Base-by-base conservation (phyloP, 2,888 invertebrate species). In the Philonicus albiceps region DNA sequence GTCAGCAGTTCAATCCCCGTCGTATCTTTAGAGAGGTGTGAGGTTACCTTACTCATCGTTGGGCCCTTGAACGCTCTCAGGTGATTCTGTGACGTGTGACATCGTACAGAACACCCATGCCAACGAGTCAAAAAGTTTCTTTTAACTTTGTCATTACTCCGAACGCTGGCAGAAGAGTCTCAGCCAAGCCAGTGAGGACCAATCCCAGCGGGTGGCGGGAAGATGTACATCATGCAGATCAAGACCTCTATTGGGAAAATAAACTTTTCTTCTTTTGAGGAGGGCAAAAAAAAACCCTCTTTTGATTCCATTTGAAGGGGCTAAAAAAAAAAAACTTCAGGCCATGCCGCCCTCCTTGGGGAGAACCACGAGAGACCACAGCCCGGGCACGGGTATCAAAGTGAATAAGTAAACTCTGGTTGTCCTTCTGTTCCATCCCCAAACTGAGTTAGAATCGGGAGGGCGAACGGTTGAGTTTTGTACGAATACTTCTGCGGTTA, bases 171-270 rank as follows among this genome's bases (percentile, higher is more conserved):
- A 49, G 49, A 49, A 6, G 16, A 43, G 40, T 1, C 19, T 7
- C 49, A 49, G 49, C 49, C n/a, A n/a, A n/a, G n/a, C 49, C 49
- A 3, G 49, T 6, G n/a, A 49, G n/a, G 49, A n/a, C 49, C 49
- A 43, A 16, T 43, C 40, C 40, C 40, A n/a, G n/a, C 49, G 49
- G 49, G 16, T 6, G 49, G 49, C 49, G n/a, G 49, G 49, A 7
- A 49, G 49, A 49, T 49, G 49, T 49, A 64, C 64, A 64, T 64
- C 34, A 78, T 78, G 78, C 78, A 78, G 78, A 78, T 78, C 78
- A 78, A 78, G 49, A 43, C 11, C 30, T 78, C 78, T 78, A 78
- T 78, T 78, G 78, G 78, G 78, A 78, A 78, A 49, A 78, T 49
- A 78, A 78, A 78, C 78, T 78, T 78, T 53, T 64, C 49, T n/a